These are phyloP conservation scores for Rhynchophorus ferrugineus DNA, from an alignment of 1,140 invertebrate genomes.

Conservation along the genomic window DNA sequence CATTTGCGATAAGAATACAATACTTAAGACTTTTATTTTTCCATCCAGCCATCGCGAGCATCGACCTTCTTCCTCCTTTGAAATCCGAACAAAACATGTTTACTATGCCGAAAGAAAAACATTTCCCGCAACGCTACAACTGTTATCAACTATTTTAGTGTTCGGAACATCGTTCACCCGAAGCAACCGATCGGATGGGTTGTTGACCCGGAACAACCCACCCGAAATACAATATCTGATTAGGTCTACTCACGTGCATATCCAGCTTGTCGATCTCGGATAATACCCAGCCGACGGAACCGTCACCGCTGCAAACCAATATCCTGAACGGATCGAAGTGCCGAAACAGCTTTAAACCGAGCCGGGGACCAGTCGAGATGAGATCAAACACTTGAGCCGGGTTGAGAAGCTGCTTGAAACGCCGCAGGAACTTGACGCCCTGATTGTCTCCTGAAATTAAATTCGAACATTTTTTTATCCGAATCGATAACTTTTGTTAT, in stretches of 20 bases:
- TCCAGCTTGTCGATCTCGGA: constrained; percentile 86
- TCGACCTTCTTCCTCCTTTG: too few relatives aligned
- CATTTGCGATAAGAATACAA: too few relatives aligned
- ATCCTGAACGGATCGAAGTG: constrained; percentile 89
- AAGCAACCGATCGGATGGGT: too few relatives aligned
- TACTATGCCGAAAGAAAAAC: too few relatives aligned
- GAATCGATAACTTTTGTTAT: not conserved
- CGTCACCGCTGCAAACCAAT: constrained; percentile 87
- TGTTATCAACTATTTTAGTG: too few relatives aligned
- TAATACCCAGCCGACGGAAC: constrained; percentile 89
- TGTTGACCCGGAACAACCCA: too few relatives aligned
- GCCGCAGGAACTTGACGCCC: constrained; percentile 90
- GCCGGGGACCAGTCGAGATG: constrained; percentile 74
- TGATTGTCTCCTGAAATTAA: constrained; percentile 76
- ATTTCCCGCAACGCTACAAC: too few relatives aligned
- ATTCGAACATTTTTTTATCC: not conserved
- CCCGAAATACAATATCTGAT: too few relatives aligned
- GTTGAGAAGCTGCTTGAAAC: constrained; percentile 93
- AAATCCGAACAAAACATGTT: too few relatives aligned
- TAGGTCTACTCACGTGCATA: constrained; percentile 86
- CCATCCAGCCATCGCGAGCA: too few relatives aligned
- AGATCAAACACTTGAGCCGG: constrained; percentile 97
- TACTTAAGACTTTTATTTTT: too few relatives aligned
- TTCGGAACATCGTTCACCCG: too few relatives aligned
- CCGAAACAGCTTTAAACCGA: constrained; percentile 80